A percentile compares a stretch with the other conserved stretches of the same genome.
Evolutionary conservation across 2,888 invertebrate genomes (phyloP).

Genomic region (Lasioglossum pauxillum): DNA sequence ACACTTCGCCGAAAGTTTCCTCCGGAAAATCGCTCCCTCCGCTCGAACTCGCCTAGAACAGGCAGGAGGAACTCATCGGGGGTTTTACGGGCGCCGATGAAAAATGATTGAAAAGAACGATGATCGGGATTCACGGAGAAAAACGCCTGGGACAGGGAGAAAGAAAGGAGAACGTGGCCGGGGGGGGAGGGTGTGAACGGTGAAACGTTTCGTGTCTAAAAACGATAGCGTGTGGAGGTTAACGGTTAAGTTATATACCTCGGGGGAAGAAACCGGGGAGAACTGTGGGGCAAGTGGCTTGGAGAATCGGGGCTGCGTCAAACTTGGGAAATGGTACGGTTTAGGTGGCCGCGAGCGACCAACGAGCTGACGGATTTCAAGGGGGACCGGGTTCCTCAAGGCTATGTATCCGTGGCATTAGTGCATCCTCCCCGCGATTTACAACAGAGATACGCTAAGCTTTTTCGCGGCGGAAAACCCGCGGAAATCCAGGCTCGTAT

Average conservation of each 20-base stretch:
- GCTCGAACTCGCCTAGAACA: neutral
- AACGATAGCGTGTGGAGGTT: slow-evolving; percentile 48
- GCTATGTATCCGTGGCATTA: neutral
- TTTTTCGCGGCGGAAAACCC: neutral
- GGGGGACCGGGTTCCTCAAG: neutral
- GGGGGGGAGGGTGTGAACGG: no score
- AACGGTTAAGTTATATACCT: slow-evolving; percentile 40
- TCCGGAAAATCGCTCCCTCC: neutral
- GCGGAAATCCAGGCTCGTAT: neutral
- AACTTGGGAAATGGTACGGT: slow-evolving; percentile 23
- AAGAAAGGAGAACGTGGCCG: neutral
- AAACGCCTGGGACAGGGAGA: neutral
- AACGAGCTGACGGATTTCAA: neutral
- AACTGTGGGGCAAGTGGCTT: slow-evolving; percentile 29
- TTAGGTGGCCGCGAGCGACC: slow-evolving; percentile 8
- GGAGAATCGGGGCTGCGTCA: slow-evolving; percentile 23
- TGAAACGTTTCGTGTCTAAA: slow-evolving; percentile 39
- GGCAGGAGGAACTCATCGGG: neutral
- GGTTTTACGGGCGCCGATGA: neutral
- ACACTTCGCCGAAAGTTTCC: slow-evolving; percentile 10
- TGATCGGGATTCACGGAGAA: neutral
- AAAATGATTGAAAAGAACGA: neutral
- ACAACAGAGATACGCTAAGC: neutral
- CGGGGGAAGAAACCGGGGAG: slow-evolving; percentile 23
- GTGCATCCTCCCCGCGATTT: neutral